Conservation (phyloP, 2,888 invertebrate genomes). For the Muschampia plurimacula region DNA sequence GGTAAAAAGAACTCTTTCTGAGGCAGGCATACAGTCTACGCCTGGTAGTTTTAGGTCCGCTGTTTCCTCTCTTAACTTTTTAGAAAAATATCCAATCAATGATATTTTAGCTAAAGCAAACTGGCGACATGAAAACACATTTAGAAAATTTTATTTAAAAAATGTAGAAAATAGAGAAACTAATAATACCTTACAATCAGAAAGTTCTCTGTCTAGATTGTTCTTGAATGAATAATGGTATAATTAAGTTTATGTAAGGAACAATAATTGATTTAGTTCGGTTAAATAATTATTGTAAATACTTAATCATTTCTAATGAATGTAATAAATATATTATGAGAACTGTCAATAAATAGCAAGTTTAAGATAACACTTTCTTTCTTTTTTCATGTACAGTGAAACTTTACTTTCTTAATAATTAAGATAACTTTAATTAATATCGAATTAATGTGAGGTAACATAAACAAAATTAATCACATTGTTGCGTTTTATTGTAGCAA, state of each 20-base stretch:
- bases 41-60: constrained; percentile 41
- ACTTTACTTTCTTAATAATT: no score
- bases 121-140: constrained; percentile 36
- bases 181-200: not conserved
- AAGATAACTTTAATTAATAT: no score
- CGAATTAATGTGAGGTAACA: no score
- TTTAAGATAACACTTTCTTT: no score
- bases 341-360: no score
- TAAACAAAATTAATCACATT: constrained; percentile 18
- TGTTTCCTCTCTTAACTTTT: constrained; percentile 40
- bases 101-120: constrained; percentile 40
- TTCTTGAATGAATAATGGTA: no score
- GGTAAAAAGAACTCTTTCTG: constrained; percentile 33
- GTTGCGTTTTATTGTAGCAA: constrained; percentile 26
- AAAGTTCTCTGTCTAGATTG: not conserved
- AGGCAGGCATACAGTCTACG: constrained; percentile 37
- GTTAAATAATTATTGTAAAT: no score
- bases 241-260: no score
- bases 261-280: no score
- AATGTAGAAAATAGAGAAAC: not conserved
- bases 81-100: constrained; percentile 41
- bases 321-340: no score
- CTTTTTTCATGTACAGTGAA: no score
- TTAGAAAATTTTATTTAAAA: constrained; percentile 27
- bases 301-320: no score